These are phyloP conservation scores for Cynocephalus volans DNA, from an alignment of 2,113 vertebrate species.

Conservation along the genomic window DNA sequence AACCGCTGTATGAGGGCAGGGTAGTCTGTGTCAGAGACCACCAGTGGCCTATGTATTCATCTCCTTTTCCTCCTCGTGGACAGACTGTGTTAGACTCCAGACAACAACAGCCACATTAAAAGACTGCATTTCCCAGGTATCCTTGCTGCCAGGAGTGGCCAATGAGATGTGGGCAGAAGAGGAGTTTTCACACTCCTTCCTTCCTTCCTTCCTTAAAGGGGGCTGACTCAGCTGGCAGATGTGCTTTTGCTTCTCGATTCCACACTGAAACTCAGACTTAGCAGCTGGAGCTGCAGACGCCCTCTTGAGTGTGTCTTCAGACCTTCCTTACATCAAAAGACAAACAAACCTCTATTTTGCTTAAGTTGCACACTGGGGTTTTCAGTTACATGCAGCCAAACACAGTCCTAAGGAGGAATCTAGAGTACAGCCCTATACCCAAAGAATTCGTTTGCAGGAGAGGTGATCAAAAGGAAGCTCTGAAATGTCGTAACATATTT, in stretches of 20 bases:
- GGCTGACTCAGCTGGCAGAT: not conserved
- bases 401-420: not conserved
- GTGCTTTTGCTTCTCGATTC: not conserved
- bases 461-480: not conserved
- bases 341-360: not conserved
- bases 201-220: not conserved
- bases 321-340: not conserved
- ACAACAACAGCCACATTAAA: not conserved
- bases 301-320: not conserved
- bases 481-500: not conserved
- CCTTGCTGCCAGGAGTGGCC: not conserved
- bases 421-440: not conserved
- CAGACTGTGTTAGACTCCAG: not conserved
- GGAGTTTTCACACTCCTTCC: not conserved
- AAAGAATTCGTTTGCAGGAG: not conserved
- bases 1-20: rapidly evolving
- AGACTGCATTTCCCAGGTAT: constrained; percentile 37
- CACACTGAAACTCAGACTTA: not conserved
- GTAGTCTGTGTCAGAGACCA: not conserved
- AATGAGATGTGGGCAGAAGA: not conserved
- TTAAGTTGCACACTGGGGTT: not conserved
- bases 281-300: not conserved
- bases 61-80: not conserved
- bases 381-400: not conserved
- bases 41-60: not conserved